These are phyloP conservation scores for Drosophila aldrichi DNA, from an alignment of 2,888 invertebrate genomes.

Conservation along the genomic window DNA sequence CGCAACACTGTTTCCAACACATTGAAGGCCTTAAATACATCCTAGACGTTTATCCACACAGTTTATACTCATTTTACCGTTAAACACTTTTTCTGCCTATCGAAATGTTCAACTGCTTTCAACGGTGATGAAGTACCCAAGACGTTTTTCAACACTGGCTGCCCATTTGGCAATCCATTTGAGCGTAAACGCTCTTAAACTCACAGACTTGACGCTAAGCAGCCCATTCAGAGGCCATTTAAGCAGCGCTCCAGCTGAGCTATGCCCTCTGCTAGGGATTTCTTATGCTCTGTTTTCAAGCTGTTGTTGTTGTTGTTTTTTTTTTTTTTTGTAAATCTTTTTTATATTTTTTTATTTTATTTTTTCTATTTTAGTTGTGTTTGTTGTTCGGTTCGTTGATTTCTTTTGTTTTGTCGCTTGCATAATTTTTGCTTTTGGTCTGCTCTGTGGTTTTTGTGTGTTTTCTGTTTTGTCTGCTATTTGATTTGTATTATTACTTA, in stretches of 20 bases:
- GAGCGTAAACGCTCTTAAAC: constrained; percentile 19
- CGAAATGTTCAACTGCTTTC: background rate
- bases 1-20: background rate
- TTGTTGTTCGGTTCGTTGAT: constrained; percentile 44
- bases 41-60: background rate
- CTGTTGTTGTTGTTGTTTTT: background rate
- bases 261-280: constrained; percentile 34
- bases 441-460: constrained; percentile 28
- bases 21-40: no score
- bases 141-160: constrained; percentile 12
- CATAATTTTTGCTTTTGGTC: constrained; percentile 56
- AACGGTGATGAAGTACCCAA: background rate
- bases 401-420: constrained; percentile 62
- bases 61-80: background rate
- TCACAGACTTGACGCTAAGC: constrained; percentile 26
- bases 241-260: constrained; percentile 15
- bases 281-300: constrained; percentile 12
- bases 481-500: constrained; percentile 78
- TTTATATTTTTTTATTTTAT: constrained; percentile 5
- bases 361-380: constrained; percentile 14
- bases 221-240: constrained; percentile 31
- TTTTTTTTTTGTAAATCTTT: background rate
- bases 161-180: constrained; percentile 20
- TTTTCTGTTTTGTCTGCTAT: constrained; percentile 46
- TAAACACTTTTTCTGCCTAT: background rate